Conservation (phyloP, 1,140 invertebrate genomes). For the Manduca sexta region DNA sequence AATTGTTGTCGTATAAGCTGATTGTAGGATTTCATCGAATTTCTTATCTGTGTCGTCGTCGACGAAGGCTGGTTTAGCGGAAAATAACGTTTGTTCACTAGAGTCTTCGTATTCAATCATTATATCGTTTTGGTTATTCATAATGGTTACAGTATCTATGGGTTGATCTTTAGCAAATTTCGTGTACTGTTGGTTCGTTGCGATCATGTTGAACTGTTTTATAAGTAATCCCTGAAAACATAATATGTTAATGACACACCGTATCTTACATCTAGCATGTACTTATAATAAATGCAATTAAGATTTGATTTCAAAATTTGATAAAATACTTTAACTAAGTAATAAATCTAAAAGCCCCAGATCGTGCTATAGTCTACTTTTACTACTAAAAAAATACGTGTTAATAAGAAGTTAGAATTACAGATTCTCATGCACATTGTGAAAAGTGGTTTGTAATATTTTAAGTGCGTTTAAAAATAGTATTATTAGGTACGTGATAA, state of each 20-base stretch:
- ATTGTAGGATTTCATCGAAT: slow-evolving; percentile 59
- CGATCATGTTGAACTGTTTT: slow-evolving; percentile 62
- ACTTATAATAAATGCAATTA: too few species aligned
- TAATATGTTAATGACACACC: too few species aligned
- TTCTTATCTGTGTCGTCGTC: slow-evolving; percentile 59
- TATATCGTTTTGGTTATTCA: slow-evolving; percentile 46
- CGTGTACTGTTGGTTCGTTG: slow-evolving; percentile 59
- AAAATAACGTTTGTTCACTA: slow-evolving; percentile 46
- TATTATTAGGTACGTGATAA: too few species aligned
- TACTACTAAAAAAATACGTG: too few species aligned
- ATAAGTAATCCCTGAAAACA: slow-evolving; percentile 65
- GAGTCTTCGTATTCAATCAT: slow-evolving; percentile 60
- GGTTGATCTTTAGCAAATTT: slow-evolving; percentile 41
- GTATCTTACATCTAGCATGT: too few species aligned
- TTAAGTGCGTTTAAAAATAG: too few species aligned
- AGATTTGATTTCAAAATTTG: too few species aligned
- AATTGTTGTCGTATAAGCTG: slow-evolving; percentile 29
- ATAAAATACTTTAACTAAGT: too few species aligned
- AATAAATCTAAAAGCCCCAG: not conserved
- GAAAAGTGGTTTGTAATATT: too few species aligned
- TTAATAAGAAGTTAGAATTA: too few species aligned
- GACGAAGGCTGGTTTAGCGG: slow-evolving; percentile 38
- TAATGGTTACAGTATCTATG: slow-evolving; percentile 48
- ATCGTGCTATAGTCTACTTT: not conserved
- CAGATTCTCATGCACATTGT: too few species aligned